A percentile compares a stretch with the other conserved stretches of the same genome.
Conservation (phyloP, 2,113 vertebrate species). For the Cinclus cinclus region DNA sequence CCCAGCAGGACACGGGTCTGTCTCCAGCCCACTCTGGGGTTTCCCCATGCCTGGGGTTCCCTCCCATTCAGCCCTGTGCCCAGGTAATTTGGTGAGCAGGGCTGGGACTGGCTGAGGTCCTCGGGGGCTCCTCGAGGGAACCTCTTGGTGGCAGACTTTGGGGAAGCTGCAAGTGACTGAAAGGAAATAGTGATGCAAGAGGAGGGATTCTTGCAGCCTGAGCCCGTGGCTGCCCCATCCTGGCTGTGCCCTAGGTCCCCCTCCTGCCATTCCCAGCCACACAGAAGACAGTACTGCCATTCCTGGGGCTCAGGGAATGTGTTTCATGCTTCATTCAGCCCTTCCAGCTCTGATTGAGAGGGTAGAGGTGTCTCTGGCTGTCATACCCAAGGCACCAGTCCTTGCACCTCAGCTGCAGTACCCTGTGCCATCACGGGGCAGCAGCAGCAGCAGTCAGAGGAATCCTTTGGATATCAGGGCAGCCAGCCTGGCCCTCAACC, state of each 20-base stretch:
- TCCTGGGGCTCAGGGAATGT: fast-evolving
- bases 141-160: background rate
- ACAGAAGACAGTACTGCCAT: fast-evolving
- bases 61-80: background rate
- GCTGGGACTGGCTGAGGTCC: background rate
- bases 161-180: background rate
- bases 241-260: background rate
- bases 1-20: fast-evolving
- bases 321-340: fast-evolving
- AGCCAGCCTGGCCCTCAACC: background rate
- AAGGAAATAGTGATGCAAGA: background rate
- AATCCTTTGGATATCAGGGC: background rate
- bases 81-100: background rate
- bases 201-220: background rate
- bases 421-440: fast-evolving
- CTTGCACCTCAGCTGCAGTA: background rate
- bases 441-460: fast-evolving
- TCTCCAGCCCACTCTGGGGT: background rate
- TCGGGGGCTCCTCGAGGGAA: background rate
- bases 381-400: background rate
- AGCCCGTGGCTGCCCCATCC: background rate
- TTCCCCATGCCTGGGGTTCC: background rate
- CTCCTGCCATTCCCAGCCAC: background rate
- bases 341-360: background rate
- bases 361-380: background rate